Evolutionary conservation across 1,140 invertebrate genomes (phyloP), one percentile per base, ranked within the genome.

Genomic region (Carposina sasakii): DNA sequence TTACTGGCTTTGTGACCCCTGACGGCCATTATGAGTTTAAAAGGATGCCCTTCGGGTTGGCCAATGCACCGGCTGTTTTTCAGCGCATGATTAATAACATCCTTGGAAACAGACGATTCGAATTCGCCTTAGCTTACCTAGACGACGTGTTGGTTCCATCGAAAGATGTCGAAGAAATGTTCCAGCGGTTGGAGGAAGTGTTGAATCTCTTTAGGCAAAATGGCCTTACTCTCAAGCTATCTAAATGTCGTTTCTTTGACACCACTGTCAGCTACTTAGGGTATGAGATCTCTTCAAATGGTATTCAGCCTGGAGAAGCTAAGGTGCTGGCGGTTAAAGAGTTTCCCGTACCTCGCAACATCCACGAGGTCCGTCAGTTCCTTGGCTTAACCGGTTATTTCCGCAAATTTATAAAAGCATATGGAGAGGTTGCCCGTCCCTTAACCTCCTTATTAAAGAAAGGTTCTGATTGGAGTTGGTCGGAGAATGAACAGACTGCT

Each of bases 11-110:
- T 22, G 36, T 39, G 20, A 39, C 36, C 10, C 36, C 36, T n/a
- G 52, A 67, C 33, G 74, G 71, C 5, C 60, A 67, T 13, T 86
- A 47, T 15, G 52, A 37, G 37, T 75, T 12, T 17, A 31, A 21
- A 0, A 52, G 2, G 50, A 64, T 63, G 8, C 65, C 65, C 4
- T 73, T 73, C 49, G 62, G 70, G 10, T 26, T 70, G 2, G 56
- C 50, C 8, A 71, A 63, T 49, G 60, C 60, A 0, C 58, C 61
- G 1, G 26, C 54, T 2, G 56, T 66, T 17, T 68, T 70, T 40
- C 58, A 63, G 33, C 30, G 51, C 20, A 49, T 48, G 33, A 52
- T 64, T 8, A 62, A 52, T n/a, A 52, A 37, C 9, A 20, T 31
- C 9, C 33, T 47, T 2, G 45, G 45, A 13, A 2, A 13, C 1